These are phyloP conservation scores for Kryptolebias marmoratus DNA, from an alignment of 2,113 vertebrate species.

Conservation along the genomic window DNA sequence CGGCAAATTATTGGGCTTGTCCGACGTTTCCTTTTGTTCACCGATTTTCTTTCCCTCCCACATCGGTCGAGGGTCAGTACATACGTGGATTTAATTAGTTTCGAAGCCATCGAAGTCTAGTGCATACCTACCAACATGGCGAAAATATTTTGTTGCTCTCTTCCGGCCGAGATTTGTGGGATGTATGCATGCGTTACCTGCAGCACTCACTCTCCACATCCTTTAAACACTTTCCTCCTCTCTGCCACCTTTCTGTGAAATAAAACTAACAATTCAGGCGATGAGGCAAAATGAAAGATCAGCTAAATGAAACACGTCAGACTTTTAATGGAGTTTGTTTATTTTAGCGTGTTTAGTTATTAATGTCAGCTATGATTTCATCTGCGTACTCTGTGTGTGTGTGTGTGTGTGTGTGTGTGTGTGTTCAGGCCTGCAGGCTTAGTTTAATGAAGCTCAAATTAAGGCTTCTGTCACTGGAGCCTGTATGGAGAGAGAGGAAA, in stretches of 20 bases:
- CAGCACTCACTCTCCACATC: no score
- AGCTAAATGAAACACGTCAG: conserved; percentile 62
- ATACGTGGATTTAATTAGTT: no score
- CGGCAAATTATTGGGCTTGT: no score
- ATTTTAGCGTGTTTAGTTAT: conserved; percentile 59
- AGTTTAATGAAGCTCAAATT: conserved; percentile 24
- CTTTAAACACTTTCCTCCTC: no score
- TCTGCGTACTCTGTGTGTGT: conserved; percentile 47
- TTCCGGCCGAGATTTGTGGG: no score
- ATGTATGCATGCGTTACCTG: no score
- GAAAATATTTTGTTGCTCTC: no score
- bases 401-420: conserved; percentile 29
- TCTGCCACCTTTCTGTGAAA: conserved; percentile 6
- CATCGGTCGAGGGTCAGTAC: no score
- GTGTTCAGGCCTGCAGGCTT: conserved; percentile 25
- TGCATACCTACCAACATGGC: no score
- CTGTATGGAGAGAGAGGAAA: neutral
- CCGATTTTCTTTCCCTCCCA: no score
- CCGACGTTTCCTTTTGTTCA: no score
- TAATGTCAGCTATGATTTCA: conserved; percentile 53
- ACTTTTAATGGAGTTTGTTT: conserved; percentile 69
- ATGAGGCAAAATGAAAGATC: conserved; percentile 28
- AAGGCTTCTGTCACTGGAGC: conserved; percentile 16
- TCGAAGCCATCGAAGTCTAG: no score
- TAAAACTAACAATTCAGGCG: conserved; percentile 21